A percentile compares a stretch with the other conserved stretches of the same genome.
These are phyloP conservation scores for Cheilosia vernalis DNA, from an alignment of 2,888 invertebrate genomes.

Conservation along the genomic window DNA sequence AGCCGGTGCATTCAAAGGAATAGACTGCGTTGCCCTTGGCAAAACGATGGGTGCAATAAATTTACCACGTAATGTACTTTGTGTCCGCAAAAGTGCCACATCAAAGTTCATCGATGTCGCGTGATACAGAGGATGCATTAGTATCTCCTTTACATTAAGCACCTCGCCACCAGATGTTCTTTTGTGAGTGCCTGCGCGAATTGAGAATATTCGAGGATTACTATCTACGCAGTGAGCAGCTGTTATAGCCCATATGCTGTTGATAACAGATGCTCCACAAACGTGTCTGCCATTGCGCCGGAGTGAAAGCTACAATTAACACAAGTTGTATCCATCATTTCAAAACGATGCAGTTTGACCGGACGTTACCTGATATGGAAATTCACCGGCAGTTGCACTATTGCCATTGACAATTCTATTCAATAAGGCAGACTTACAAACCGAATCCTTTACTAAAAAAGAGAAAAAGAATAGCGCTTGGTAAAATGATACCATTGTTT, in stretches of 20 bases:
- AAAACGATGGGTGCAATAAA: constrained; percentile 78
- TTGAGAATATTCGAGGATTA: constrained; percentile 77
- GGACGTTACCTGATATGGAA: constrained; percentile 79
- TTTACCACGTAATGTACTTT: constrained; percentile 76
- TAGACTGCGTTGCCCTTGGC: constrained; percentile 71
- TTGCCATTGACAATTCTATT: constrained; percentile 80
- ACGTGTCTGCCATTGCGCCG: constrained; percentile 80
- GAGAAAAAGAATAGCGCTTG: constrained; percentile 1
- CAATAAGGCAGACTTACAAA: constrained; percentile 21
- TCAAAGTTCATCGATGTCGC: constrained; percentile 80
- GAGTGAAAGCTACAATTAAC: constrained; percentile 78
- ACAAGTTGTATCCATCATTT: neutral
- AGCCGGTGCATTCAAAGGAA: constrained; percentile 77
- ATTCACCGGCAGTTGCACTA: constrained; percentile 79
- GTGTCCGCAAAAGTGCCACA: constrained; percentile 79
- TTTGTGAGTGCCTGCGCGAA: constrained; percentile 78
- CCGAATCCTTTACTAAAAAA: constrained; percentile 5
- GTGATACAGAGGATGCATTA: constrained; percentile 80
- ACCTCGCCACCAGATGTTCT: constrained; percentile 79
- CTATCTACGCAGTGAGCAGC: constrained; percentile 81
- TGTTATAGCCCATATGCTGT: constrained; percentile 80
- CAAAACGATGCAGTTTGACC: neutral
- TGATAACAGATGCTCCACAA: constrained; percentile 80
- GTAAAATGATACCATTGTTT: constrained; percentile 27
- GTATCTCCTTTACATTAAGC: constrained; percentile 77